phyloP scores from a whole-genome alignment of 30 jellyfish, hydroid and myxozoan species.

The Chrysaora quinquecirrha region DNA sequence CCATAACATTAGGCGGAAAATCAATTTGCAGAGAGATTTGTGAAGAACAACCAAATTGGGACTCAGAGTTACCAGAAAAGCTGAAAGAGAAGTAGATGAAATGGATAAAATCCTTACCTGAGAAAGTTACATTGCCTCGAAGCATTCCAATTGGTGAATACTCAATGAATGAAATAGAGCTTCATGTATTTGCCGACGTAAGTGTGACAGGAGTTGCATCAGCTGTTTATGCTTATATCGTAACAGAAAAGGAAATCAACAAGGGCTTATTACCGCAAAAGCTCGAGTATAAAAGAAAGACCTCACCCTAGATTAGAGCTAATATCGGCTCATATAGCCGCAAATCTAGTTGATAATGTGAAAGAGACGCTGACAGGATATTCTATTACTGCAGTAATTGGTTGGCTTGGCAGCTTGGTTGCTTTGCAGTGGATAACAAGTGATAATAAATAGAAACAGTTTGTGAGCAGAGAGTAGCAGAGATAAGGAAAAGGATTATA shows the following conservation, averaged over 20 bases:
- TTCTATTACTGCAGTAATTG: not conserved
- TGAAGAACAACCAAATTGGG: conserved; percentile 21
- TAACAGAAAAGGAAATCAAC: conserved; percentile 23
- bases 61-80: conserved; percentile 15
- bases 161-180: conserved; percentile 14
- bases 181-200: conserved; percentile 68
- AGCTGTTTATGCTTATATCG: conserved; percentile 15
- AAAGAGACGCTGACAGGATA: not conserved
- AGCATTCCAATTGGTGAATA: not conserved
- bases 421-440: conserved; percentile 37
- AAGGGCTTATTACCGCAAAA: too few species aligned
- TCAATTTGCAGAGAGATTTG: conserved; percentile 4
- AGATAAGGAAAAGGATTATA: conserved; percentile 19
- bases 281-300: conserved; percentile 41
- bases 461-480: conserved; percentile 54
- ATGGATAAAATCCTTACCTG: conserved; percentile 24
- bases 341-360: conserved; percentile 46
- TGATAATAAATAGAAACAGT: conserved; percentile 13
- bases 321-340: conserved; percentile 50
- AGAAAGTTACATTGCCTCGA: conserved; percentile 31
- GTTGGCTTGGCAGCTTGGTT: conserved; percentile 58
- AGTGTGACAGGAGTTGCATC: conserved; percentile 63
- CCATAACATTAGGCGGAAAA: conserved; percentile 25
- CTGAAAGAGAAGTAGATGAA: conserved; percentile 1
- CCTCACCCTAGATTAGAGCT: conserved; percentile 49